phyloP scores from a whole-genome alignment of 1,140 invertebrate species.

The Micrasema minimum region DNA sequence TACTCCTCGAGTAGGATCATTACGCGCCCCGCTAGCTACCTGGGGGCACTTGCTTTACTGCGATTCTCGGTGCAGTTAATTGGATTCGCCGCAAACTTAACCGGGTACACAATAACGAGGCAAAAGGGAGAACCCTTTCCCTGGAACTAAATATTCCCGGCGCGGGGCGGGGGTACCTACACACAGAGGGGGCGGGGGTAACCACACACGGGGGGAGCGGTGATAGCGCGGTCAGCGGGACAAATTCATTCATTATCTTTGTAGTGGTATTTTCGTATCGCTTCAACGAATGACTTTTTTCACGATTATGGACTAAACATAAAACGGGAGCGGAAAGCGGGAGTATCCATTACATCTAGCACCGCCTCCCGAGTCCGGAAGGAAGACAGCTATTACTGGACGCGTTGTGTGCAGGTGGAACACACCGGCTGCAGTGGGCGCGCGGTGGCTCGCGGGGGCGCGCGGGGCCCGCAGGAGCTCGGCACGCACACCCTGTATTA shows the following conservation, averaged over 20 bases:
- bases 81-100: not conserved
- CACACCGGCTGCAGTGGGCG: not conserved
- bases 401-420: too few relatives aligned
- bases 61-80: too few relatives aligned
- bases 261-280: not conserved
- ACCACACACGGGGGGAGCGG: not conserved
- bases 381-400: conserved; percentile 32
- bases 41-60: not conserved
- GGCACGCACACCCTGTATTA: too few relatives aligned
- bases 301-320: not conserved
- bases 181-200: too few relatives aligned
- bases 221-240: too few relatives aligned
- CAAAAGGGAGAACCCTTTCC: not conserved
- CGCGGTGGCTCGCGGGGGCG: not conserved
- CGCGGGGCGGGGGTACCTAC: not conserved
- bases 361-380: conserved; percentile 18
- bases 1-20: not conserved
- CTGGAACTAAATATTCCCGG: not conserved
- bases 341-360: conserved; percentile 19
- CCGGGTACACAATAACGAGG: not conserved
- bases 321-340: conserved; percentile 11
- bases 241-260: not conserved
- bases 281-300: not conserved
- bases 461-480: not conserved
- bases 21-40: conserved; percentile 6